These are phyloP conservation scores for Ophion slaviceki DNA, from an alignment of 2,888 invertebrate genomes.

Conservation along the genomic window DNA sequence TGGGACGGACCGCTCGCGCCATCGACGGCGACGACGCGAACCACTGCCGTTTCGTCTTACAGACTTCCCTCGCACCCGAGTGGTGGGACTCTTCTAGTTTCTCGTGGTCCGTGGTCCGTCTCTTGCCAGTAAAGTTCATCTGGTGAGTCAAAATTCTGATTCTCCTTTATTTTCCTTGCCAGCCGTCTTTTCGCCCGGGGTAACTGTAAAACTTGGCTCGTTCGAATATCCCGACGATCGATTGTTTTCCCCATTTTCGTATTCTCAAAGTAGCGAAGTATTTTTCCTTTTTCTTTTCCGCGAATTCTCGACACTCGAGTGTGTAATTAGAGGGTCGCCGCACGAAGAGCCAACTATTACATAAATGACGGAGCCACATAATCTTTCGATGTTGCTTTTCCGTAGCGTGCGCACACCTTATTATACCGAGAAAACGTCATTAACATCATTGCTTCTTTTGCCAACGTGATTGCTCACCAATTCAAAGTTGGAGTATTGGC, in stretches of 20 bases:
- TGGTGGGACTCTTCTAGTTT: constrained; percentile 53
- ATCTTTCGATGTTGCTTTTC: constrained; percentile 61
- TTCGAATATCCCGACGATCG: not conserved
- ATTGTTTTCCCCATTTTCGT: constrained; percentile 13
- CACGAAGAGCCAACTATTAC: constrained; percentile 69
- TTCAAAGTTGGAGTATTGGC: not conserved
- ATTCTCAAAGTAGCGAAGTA: not conserved
- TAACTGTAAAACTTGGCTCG: not conserved
- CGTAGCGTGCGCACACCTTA: constrained; percentile 24
- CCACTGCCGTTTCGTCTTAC: not conserved
- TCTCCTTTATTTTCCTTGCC: constrained; percentile 62
- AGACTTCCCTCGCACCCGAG: not conserved
- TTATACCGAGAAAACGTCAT: not conserved
- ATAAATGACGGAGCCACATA: constrained; percentile 70
- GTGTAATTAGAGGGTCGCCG: constrained; percentile 21
- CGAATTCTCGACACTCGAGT: not conserved
- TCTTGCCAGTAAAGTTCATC: constrained; percentile 66
- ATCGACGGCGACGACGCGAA: not conserved
- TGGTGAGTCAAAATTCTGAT: constrained; percentile 67
- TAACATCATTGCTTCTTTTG: not conserved
- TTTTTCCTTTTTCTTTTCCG: constrained; percentile 24
- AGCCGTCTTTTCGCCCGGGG: constrained; percentile 7
- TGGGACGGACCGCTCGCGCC: constrained; percentile 5
- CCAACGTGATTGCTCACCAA: not conserved
- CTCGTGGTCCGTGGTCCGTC: constrained; percentile 59